Evolutionary conservation across 2,797 vertebrate species (phyloP).

Genomic region (Pipistrellus nathusii): DNA sequence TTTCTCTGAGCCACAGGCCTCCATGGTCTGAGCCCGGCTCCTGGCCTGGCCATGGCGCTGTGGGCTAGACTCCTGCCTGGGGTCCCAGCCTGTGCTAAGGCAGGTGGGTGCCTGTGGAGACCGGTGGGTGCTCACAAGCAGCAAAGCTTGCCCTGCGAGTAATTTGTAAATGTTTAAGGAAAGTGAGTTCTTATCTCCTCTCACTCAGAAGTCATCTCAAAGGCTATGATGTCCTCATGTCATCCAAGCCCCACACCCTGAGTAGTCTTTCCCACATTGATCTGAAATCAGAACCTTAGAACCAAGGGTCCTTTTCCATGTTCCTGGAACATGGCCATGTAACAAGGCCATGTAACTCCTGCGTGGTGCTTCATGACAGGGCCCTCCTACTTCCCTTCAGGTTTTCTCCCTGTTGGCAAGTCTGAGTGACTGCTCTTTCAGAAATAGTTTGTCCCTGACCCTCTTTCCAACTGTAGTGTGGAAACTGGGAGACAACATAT

Average conservation of each 20-base stretch:
- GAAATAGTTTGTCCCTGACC: background rate
- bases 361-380: background rate
- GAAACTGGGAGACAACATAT: background rate
- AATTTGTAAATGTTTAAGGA: background rate
- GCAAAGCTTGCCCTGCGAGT: background rate
- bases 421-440: background rate
- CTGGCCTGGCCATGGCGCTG: too few species aligned
- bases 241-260: background rate
- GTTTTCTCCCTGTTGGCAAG: background rate
- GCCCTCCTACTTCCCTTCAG: background rate
- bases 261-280: background rate
- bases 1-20: background rate
- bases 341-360: background rate
- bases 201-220: background rate
- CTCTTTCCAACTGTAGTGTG: background rate
- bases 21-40: fast-evolving
- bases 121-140: background rate
- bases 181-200: background rate
- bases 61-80: background rate
- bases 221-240: background rate
- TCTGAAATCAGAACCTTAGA: background rate
- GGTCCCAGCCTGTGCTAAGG: background rate
- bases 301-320: background rate
- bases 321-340: background rate
- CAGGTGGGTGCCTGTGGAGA: background rate